Evolutionary conservation across 2,888 invertebrate species (phyloP).

Genomic region (Odontomyia ornata): DNA sequence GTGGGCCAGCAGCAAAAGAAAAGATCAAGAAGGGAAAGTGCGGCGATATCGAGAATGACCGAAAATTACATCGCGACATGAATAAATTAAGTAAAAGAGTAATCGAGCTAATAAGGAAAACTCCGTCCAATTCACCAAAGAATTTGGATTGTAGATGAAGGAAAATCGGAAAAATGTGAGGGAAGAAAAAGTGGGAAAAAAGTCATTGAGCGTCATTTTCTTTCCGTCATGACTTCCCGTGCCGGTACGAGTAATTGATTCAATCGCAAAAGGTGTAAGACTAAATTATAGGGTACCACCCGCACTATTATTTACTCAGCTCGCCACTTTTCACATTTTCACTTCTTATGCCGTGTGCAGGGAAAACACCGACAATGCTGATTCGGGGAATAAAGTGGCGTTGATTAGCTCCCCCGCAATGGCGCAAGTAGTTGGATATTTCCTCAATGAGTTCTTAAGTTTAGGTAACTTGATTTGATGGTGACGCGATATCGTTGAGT

Average conservation of each 20-base stretch:
- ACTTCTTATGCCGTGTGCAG: constrained; percentile 11
- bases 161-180: too few relatives aligned
- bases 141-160: too few relatives aligned
- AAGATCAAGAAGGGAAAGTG: too few relatives aligned
- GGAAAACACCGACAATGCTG: neutral
- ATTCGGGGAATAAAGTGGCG: neutral
- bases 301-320: constrained; percentile 20
- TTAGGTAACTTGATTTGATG: constrained; percentile 23
- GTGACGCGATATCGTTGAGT: constrained; percentile 17
- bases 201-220: neutral
- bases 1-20: too few relatives aligned
- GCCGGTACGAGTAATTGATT: constrained; percentile 12
- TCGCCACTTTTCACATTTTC: constrained; percentile 21
- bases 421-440: neutral
- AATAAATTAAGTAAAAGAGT: constrained; percentile 4
- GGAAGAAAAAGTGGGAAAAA: neutral
- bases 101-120: neutral
- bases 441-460: constrained; percentile 1
- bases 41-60: neutral
- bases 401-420: constrained; percentile 1
- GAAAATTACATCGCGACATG: constrained; percentile 16
- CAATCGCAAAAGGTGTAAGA: constrained; percentile 8
- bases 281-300: constrained; percentile 26
- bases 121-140: neutral
- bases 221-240: neutral